Percentiles rank a stretch among this genome's conserved stretches.
Conservation (phyloP, 2,888 invertebrate species). For the Dorcus hopei region DNA sequence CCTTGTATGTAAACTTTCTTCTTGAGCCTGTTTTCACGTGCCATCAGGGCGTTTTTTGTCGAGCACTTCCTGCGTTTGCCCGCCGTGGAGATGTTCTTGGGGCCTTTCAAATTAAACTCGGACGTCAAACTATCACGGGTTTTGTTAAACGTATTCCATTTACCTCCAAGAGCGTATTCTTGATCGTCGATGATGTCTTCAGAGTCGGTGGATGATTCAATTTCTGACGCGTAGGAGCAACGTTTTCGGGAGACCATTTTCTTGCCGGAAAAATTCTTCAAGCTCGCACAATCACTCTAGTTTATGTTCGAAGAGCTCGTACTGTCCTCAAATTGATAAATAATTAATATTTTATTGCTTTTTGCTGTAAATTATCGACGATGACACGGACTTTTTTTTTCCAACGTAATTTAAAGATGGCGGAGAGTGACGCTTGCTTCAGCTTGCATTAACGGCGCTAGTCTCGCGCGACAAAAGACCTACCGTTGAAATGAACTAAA, state of each 20-base stretch:
- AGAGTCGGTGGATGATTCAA: not conserved
- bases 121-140: constrained; percentile 8
- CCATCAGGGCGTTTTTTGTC: constrained; percentile 59
- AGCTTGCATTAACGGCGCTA: no score
- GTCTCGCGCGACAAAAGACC: no score
- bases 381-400: no score
- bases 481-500: no score
- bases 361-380: no score
- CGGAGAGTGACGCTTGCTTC: no score
- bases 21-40: constrained; percentile 59
- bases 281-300: no score
- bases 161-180: not conserved
- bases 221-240: not conserved
- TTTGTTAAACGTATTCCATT: not conserved
- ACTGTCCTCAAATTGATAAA: no score
- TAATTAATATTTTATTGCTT: no score
- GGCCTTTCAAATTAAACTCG: not conserved
- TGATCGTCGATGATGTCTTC: not conserved
- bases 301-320: no score
- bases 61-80: constrained; percentile 38
- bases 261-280: not conserved
- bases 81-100: not conserved
- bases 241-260: constrained; percentile 1
- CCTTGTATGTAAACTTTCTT: constrained; percentile 60
- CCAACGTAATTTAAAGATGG: no score